Conservation (phyloP, 2,888 invertebrate genomes). For the Aleiodes testaceus region DNA sequence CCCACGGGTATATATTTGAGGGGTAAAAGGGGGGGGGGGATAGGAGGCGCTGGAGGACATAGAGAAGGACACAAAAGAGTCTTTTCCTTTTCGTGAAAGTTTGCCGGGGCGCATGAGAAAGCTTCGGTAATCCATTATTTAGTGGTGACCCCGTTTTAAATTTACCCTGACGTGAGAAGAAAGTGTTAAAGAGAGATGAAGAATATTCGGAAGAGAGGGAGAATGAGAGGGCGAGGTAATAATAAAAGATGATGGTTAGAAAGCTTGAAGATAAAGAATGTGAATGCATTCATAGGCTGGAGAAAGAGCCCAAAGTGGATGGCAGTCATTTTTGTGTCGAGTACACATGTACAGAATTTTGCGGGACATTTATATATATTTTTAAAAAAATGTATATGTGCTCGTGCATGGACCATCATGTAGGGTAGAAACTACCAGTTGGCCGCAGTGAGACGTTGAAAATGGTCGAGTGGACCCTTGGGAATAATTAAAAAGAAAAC, state of each 20-base stretch:
- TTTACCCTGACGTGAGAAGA: constrained; percentile 19
- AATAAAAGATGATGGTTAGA: constrained; percentile 15
- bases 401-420: no score
- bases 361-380: no score
- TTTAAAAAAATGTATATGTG: no score
- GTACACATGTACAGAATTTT: constrained; percentile 1
- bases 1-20: constrained; percentile 56
- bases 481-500: constrained; percentile 27
- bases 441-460: constrained; percentile 11
- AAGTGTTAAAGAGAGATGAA: neutral
- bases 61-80: constrained; percentile 42
- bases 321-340: constrained; percentile 1
- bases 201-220: neutral
- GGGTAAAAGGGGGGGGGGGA: constrained; percentile 26
- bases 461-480: constrained; percentile 13
- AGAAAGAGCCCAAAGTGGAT: neutral
- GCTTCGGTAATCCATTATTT: constrained; percentile 54
- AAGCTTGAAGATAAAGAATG: neutral
- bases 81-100: constrained; percentile 18
- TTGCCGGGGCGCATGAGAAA: constrained; percentile 32
- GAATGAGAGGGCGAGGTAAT: neutral
- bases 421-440: neutral
- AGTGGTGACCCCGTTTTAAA: constrained; percentile 56
- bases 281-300: constrained; percentile 31
- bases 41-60: constrained; percentile 36